These are phyloP conservation scores for Puffinus mauretanicus DNA, from an alignment of 2,113 vertebrate species.

Conservation along the genomic window DNA sequence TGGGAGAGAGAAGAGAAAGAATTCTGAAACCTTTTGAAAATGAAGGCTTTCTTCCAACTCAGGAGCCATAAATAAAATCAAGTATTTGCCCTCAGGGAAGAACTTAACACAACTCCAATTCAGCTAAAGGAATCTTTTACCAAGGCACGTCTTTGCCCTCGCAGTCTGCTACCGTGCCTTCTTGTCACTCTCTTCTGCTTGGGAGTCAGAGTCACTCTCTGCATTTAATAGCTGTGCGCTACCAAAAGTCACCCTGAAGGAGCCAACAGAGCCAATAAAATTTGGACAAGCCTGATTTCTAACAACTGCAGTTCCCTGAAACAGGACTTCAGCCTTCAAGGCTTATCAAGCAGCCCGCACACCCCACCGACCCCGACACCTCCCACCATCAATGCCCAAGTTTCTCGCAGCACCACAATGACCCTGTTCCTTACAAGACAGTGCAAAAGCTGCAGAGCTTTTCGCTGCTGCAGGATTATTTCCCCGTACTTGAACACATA, in stretches of 20 bases:
- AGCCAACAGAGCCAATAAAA: neutral
- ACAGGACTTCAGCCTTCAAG: neutral
- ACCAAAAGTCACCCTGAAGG: neutral
- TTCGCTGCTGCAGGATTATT: neutral
- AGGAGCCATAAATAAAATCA: conserved; percentile 43
- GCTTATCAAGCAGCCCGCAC: neutral
- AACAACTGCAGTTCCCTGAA: neutral
- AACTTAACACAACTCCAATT: neutral
- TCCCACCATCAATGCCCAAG: neutral
- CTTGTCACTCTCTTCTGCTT: neutral
- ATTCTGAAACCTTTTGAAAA: conserved; percentile 9
- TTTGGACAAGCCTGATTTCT: neutral
- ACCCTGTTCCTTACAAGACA: neutral
- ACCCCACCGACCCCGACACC: fast-evolving
- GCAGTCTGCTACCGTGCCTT: neutral
- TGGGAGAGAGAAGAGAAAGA: neutral
- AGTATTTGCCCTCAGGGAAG: conserved; percentile 22
- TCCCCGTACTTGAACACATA: fast-evolving
- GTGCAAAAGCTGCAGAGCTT: neutral
- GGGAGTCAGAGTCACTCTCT: neutral
- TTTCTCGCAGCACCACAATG: fast-evolving
- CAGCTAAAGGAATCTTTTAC: neutral
- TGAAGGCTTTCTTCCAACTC: conserved; percentile 15
- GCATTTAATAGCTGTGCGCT: neutral
- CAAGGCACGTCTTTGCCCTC: neutral